Conservation (phyloP, 2,888 invertebrate species). For the Troglohyphantes excavatus region DNA sequence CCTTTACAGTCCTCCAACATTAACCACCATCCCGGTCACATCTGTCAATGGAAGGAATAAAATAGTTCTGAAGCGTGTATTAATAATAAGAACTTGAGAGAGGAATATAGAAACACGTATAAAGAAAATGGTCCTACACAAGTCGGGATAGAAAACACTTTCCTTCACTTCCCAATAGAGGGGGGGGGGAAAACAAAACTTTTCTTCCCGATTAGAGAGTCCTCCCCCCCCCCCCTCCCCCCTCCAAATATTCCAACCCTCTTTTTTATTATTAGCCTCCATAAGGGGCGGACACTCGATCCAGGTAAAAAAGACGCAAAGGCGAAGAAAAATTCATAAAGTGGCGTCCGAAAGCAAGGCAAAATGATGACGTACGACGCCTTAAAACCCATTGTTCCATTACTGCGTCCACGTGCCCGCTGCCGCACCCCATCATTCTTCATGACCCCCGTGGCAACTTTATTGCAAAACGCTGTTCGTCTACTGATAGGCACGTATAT, state of each 20-base stretch:
- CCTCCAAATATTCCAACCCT: conserved; percentile 21
- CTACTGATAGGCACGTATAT: conserved; percentile 76
- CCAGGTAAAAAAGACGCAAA: conserved; percentile 39
- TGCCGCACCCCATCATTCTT: conserved; percentile 76
- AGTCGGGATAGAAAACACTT: conserved; percentile 17
- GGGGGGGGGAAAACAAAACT: background rate
- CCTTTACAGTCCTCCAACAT: too few species aligned
- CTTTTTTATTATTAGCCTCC: conserved; percentile 60
- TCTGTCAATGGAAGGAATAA: too few species aligned
- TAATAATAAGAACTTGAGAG: conserved; percentile 32
- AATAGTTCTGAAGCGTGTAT: background rate
- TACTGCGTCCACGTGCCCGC: conserved; percentile 76
- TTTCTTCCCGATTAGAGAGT: conserved; percentile 1
- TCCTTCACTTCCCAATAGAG: too few species aligned
- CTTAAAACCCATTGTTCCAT: conserved; percentile 78
- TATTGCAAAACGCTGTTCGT: conserved; percentile 78
- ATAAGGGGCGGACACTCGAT: conserved; percentile 68
- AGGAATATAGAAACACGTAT: conserved; percentile 50
- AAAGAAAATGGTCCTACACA: conserved; percentile 39
- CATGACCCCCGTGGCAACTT: conserved; percentile 78
- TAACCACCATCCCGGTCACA: too few species aligned
- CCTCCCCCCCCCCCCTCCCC: conserved; percentile 6
- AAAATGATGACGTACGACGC: conserved; percentile 78
- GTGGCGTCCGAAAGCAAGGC: conserved; percentile 66
- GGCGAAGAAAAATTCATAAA: conserved; percentile 75